These are phyloP conservation scores for Rotaria sp. DNA, from an alignment of 2,888 invertebrate genomes.

Conservation along the genomic window DNA sequence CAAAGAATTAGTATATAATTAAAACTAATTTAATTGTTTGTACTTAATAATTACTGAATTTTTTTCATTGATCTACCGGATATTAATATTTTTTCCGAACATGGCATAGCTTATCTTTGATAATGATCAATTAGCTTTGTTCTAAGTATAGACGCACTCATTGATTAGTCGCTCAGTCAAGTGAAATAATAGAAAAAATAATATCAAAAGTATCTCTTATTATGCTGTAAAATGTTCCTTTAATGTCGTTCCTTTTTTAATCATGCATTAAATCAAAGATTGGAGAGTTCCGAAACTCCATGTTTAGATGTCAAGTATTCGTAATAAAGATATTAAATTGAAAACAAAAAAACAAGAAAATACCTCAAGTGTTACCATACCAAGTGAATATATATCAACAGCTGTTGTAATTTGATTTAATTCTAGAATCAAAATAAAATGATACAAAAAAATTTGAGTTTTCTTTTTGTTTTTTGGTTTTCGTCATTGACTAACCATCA, in stretches of 20 bases:
- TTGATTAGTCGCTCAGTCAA: background rate
- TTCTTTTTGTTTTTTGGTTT: no score
- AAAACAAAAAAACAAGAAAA: background rate
- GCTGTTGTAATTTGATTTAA: background rate
- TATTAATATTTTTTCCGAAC: no score
- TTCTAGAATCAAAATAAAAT: background rate
- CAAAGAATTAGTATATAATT: no score
- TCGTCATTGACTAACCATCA: background rate
- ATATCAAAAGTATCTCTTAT: background rate
- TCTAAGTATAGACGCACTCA: background rate
- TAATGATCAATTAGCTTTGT: no score
- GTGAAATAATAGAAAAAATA: background rate
- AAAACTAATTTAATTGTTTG: no score
- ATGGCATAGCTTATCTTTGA: no score
- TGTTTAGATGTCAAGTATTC: no score
- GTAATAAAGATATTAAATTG: background rate
- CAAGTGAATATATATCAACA: slow-evolving; percentile 89
- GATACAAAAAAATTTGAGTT: no score
- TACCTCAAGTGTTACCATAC: slow-evolving; percentile 90
- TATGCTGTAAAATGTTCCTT: background rate
- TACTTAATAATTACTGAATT: no score
- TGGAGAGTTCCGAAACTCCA: no score
- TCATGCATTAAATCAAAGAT: background rate
- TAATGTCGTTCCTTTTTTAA: background rate
- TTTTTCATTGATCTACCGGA: no score